phyloP scores from a whole-genome alignment of 2,113 vertebrate species.

The Hipposideros armiger region DNA sequence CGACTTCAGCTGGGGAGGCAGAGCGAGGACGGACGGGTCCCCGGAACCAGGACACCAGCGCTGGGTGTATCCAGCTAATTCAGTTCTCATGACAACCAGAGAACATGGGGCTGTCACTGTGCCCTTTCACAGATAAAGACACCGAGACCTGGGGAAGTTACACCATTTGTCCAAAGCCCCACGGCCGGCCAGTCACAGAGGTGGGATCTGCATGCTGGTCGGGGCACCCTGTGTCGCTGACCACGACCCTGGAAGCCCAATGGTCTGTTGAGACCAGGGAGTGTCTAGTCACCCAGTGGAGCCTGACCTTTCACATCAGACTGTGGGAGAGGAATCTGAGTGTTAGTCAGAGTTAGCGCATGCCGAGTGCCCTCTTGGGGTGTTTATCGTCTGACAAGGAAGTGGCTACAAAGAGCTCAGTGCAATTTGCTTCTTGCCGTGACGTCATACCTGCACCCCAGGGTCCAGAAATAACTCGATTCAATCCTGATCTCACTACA shows the following conservation, averaged over 20 bases:
- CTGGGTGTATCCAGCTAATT: fast-evolving
- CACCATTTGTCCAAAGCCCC: not conserved
- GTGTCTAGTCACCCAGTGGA: not conserved
- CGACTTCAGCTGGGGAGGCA: not conserved
- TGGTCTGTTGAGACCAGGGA: not conserved
- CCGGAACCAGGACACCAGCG: not conserved
- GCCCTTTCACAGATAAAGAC: not conserved
- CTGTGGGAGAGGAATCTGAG: fast-evolving
- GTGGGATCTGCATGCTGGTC: fast-evolving
- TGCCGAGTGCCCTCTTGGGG: not conserved
- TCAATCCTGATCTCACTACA: not conserved
- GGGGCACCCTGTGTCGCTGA: not conserved
- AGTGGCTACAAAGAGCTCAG: not conserved
- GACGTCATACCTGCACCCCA: constrained; percentile 9
- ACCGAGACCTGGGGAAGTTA: not conserved
- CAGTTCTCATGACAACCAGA: not conserved
- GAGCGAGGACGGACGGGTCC: not conserved
- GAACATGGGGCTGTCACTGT: fast-evolving
- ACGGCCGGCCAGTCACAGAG: not conserved
- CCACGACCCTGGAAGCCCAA: no score
- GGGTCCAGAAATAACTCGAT: not conserved
- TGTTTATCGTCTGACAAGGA: not conserved
- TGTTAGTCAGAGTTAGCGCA: fast-evolving
- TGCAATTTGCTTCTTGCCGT: not conserved
- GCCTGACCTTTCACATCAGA: not conserved